Evolutionary conservation across 2,113 vertebrate species (phyloP), one percentile per base, ranked within the genome.

Genomic region (Forbesichthys agassizii): DNA sequence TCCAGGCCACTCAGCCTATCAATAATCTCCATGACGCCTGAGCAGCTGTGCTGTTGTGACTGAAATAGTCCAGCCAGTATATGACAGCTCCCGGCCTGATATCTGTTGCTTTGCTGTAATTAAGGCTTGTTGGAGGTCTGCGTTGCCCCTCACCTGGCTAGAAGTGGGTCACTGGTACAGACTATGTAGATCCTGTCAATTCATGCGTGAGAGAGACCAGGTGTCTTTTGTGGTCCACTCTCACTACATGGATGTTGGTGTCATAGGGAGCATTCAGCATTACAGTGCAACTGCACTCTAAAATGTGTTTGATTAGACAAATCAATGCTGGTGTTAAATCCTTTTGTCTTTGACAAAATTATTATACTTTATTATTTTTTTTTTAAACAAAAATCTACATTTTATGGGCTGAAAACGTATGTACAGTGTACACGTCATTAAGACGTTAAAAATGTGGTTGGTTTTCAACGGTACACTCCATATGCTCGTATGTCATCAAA

Each of bases 91-190:
- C 78, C 78, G 71, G 82, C 83, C 84, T 85, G 84, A 83, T 85
- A 73, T 85, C 63, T 77, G 71, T 75, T 76, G 70, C 83, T 46
- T 42, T 61, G 82, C 71, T 78, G 82, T 90, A 87, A 90, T 90
- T 89, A 90, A 84, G 89, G 84, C 87, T 78, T 79, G 86, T 87
- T 80, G 80, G 83, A 82, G 85, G 87, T 67, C 87, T 82, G 74
- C 78, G 69, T 14, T 20, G 84, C 89, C 86, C 82, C 88, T 81
- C 78, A 20, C 85, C 84, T 81, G 77, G 61, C 68, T 84, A 70
- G 73, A 91, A 90, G 77, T 91, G 90, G 89, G 89, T 91, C 89
- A 91, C 84, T 89, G 88, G 89, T 85, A 87, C 89, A 89, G 81
- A 80, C 85, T 66, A 68, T 70, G 62, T 69, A 71, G 72, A 11